Evolutionary conservation across 1,140 invertebrate genomes (phyloP).

Genomic region (Branchinecta lynchi): DNA sequence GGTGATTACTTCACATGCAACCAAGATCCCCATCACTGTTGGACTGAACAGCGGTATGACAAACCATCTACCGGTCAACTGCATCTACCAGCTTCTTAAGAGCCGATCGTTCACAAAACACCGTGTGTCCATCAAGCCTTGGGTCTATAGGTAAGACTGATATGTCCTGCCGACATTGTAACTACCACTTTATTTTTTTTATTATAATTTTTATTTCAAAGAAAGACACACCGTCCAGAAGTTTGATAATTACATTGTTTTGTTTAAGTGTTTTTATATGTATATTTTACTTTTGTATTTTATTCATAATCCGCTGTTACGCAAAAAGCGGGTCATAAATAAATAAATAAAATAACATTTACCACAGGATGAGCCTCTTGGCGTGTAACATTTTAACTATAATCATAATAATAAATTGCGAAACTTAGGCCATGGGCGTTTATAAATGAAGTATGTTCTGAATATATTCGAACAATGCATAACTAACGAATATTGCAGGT

Average conservation of each 20-base stretch:
- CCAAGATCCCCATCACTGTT: slow-evolving; percentile 83
- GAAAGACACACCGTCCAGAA: not conserved
- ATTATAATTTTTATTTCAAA: not conserved
- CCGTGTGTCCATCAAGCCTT: slow-evolving; percentile 81
- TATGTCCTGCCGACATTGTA: slow-evolving; percentile 5
- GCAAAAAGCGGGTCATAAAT: too few relatives aligned
- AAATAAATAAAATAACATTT: too few relatives aligned
- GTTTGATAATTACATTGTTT: not conserved
- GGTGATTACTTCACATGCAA: slow-evolving; percentile 87
- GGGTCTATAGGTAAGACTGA: slow-evolving; percentile 56
- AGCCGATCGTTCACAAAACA: slow-evolving; percentile 90
- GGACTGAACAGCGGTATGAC: slow-evolving; percentile 72
- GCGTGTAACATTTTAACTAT: too few relatives aligned
- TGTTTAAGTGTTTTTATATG: too few relatives aligned
- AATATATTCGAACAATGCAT: too few relatives aligned
- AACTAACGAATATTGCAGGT: too few relatives aligned
- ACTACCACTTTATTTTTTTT: slow-evolving; percentile 12
- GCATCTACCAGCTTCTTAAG: slow-evolving; percentile 88
- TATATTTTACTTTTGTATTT: too few relatives aligned
- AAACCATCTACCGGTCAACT: slow-evolving; percentile 90
- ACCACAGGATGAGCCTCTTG: not conserved
- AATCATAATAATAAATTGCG: too few relatives aligned
- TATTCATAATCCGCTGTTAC: too few relatives aligned
- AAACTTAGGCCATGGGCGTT: too few relatives aligned
- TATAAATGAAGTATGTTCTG: too few relatives aligned